A percentile compares a stretch with the other conserved stretches of the same genome.
Conservation (phyloP, 2,888 invertebrate genomes). For the Ophioninae sp. region DNA sequence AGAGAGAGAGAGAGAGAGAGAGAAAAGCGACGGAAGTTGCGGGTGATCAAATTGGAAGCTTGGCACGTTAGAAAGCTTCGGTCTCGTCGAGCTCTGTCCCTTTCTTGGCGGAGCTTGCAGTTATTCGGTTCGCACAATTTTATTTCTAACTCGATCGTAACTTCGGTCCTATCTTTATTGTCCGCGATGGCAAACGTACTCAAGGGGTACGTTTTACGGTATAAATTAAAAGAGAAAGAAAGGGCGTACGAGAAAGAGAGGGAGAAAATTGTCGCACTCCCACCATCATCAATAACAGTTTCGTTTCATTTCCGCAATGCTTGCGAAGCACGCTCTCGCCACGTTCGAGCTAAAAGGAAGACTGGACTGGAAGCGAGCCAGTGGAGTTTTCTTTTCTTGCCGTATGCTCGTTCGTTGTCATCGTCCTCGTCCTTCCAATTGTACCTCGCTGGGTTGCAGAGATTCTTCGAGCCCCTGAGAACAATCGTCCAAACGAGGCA, state of each 20-base stretch:
- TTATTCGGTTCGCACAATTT: constrained; percentile 42
- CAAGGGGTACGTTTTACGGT: constrained; percentile 24
- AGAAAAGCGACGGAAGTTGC: constrained; percentile 11
- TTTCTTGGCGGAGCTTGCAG: constrained; percentile 40
- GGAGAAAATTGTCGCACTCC: constrained; percentile 20
- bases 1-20: constrained; percentile 7
- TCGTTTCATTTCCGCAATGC: constrained; percentile 59
- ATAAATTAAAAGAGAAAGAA: constrained; percentile 1
- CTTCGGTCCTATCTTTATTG: constrained; percentile 8
- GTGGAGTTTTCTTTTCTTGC: constrained; percentile 55
- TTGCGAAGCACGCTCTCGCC: constrained; percentile 50
- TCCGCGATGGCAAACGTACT: constrained; percentile 15
- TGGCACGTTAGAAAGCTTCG: constrained; percentile 56
- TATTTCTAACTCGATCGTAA: constrained; percentile 16
- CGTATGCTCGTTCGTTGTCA: constrained; percentile 52
- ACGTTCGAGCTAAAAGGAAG: constrained; percentile 49
- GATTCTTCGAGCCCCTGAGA: too few relatives aligned
- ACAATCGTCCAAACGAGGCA: background rate
- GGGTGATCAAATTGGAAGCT: constrained; percentile 57
- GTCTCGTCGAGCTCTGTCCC: constrained; percentile 20
- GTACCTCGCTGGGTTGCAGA: constrained; percentile 12
- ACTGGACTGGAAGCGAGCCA: constrained; percentile 60
- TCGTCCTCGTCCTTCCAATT: constrained; percentile 52
- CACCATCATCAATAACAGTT: constrained; percentile 60
- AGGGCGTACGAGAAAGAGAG: constrained; percentile 5